Evolutionary conservation across 2,888 invertebrate species (phyloP).

Genomic region (Leptura quadrifasciata): DNA sequence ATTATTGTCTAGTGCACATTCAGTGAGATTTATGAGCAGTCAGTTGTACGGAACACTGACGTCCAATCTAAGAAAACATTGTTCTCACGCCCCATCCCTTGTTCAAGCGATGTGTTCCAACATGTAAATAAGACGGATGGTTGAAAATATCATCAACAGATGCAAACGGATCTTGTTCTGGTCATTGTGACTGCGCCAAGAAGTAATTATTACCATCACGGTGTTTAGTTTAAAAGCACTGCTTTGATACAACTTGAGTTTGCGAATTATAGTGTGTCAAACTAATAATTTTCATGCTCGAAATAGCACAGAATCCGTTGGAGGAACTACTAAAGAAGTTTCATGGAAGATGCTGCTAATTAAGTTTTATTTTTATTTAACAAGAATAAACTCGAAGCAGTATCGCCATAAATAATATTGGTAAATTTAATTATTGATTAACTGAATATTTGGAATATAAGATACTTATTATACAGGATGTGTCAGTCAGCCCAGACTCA

Average conservation of each 20-base stretch:
- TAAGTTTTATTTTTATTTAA: background rate
- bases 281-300: background rate
- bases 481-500: no score
- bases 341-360: background rate
- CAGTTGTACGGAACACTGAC: constrained; percentile 47
- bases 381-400: background rate
- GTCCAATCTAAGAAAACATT: constrained; percentile 51
- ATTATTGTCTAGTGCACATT: constrained; percentile 58
- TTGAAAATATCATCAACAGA: constrained; percentile 39
- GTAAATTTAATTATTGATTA: no score
- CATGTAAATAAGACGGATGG: constrained; percentile 46
- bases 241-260: background rate
- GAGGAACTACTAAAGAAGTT: background rate
- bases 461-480: no score
- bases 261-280: background rate
- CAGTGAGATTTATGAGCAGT: constrained; percentile 55
- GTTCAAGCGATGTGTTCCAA: constrained; percentile 22
- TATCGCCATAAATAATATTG: no score
- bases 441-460: no score
- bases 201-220: background rate
- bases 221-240: background rate
- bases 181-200: background rate
- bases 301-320: background rate
- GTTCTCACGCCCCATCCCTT: constrained; percentile 29
- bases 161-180: constrained; percentile 22